Percentiles rank a stretch among this genome's conserved stretches.
phyloP scores from a whole-genome alignment of 2,113 vertebrate species.

The Pitta sordida region DNA sequence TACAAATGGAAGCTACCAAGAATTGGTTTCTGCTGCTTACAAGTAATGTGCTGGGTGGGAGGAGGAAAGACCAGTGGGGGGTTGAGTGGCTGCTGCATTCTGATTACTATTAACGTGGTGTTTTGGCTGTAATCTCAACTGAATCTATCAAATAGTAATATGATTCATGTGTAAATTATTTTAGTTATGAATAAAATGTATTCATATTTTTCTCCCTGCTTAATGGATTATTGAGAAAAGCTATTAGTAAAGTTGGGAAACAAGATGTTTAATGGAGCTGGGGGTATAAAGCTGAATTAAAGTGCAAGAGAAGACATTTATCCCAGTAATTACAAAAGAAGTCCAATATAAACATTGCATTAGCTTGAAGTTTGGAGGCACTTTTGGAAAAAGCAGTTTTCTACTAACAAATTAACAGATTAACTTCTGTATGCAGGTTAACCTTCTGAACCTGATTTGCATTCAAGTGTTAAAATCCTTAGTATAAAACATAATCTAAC shows the following conservation, averaged over 20 bases:
- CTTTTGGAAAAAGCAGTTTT: neutral
- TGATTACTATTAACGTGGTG: neutral
- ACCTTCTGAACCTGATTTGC: slow-evolving; percentile 7
- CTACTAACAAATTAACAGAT: slow-evolving; percentile 31
- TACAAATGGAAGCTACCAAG: neutral
- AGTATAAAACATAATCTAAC: neutral
- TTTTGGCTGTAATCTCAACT: neutral
- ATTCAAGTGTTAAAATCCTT: neutral
- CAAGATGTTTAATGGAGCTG: slow-evolving; percentile 44
- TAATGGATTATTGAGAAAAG: slow-evolving; percentile 40
- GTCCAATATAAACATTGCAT: slow-evolving; percentile 40
- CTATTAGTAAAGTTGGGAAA: slow-evolving; percentile 24
- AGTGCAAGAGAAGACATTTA: slow-evolving; percentile 7
- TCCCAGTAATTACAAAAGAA: neutral
- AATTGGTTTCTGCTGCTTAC: neutral
- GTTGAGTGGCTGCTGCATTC: neutral
- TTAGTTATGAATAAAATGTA: neutral
- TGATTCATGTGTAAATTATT: slow-evolving; percentile 1
- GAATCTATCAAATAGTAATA: slow-evolving; percentile 52
- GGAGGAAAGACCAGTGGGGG: neutral
- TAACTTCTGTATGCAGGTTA: slow-evolving; percentile 3
- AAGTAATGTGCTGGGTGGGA: neutral
- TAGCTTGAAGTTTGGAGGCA: neutral
- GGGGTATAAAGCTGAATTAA: slow-evolving; percentile 35
- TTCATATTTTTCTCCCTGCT: slow-evolving; percentile 21